These are phyloP conservation scores for Stylophora pistillata DNA, from an alignment of 64 coral and sea anemone genomes.

Conservation along the genomic window DNA sequence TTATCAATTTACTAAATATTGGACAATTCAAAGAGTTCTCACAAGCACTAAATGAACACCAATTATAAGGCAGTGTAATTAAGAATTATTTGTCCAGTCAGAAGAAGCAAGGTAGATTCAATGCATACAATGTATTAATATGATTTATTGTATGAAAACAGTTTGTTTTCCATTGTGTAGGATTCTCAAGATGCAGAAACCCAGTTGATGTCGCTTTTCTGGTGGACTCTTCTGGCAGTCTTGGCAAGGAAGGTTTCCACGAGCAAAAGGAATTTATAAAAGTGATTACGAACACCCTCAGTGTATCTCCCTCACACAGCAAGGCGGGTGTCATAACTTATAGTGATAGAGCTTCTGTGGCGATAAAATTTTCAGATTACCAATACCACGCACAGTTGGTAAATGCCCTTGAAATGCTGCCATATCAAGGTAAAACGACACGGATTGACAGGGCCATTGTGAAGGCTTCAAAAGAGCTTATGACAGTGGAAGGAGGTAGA, in stretches of 20 bases:
- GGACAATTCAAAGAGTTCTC: too few relatives aligned
- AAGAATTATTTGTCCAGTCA: too few relatives aligned
- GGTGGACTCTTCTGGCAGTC: constrained; percentile 50
- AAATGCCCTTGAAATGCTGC: background rate
- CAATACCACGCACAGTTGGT: constrained; percentile 21
- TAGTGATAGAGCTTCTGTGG: constrained; percentile 52
- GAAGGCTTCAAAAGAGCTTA: constrained; percentile 28
- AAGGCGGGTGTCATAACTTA: constrained; percentile 61
- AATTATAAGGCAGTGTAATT: too few relatives aligned
- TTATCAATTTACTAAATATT: too few relatives aligned
- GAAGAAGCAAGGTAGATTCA: too few relatives aligned
- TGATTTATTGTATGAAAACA: too few relatives aligned
- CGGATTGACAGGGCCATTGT: constrained; percentile 59
- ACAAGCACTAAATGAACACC: too few relatives aligned
- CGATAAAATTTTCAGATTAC: constrained; percentile 43
- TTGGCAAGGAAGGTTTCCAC: constrained; percentile 16
- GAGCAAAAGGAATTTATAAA: constrained; percentile 42
- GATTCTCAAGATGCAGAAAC: constrained; percentile 39
- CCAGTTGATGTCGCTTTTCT: constrained; percentile 58
- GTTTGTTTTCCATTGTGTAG: constrained; percentile 4
- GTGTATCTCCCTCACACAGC: constrained; percentile 5
- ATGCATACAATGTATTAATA: too few relatives aligned
- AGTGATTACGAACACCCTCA: constrained; percentile 7
- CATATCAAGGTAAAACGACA: constrained; percentile 51
- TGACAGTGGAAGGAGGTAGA: constrained; percentile 2